Percentiles rank a stretch among this genome's conserved stretches.
Evolutionary conservation across 2,888 invertebrate species (phyloP).

Genomic region (Sarcophaga subvicina): DNA sequence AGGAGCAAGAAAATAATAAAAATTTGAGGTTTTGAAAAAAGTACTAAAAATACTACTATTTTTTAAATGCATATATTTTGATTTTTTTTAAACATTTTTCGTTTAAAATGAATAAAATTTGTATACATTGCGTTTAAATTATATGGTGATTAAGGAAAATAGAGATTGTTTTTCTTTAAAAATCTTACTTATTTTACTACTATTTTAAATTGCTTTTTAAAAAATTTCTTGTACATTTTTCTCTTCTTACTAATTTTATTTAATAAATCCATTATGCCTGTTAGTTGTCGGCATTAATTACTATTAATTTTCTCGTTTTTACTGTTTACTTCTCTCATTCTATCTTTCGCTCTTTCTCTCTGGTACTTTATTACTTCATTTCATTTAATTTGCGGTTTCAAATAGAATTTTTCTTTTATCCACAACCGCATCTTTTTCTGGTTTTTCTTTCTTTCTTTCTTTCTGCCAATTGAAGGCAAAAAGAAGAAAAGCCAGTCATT

Average conservation of each 20-base stretch:
- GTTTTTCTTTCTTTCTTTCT: no score
- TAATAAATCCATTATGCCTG: background rate
- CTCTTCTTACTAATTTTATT: background rate
- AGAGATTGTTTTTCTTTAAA: no score
- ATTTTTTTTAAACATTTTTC: background rate
- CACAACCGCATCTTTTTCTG: background rate
- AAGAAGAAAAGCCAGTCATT: background rate
- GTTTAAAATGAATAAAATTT: no score
- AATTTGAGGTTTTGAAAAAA: background rate
- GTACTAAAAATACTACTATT: slow-evolving; percentile 2
- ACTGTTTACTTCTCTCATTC: no score
- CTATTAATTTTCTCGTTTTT: background rate
- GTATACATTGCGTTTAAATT: no score
- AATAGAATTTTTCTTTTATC: background rate
- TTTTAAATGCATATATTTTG: background rate
- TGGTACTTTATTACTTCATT: background rate
- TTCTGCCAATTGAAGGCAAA: background rate
- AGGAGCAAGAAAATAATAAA: no score
- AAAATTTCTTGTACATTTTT: background rate
- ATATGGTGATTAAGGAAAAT: no score
- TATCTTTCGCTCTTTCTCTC: background rate
- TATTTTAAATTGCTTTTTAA: background rate
- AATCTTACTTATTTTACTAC: background rate
- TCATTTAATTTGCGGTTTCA: background rate
- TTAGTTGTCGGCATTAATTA: background rate